These are phyloP conservation scores for Parazoanthus darwini DNA, from an alignment of 92 coral and sea anemone genomes.

Conservation along the genomic window DNA sequence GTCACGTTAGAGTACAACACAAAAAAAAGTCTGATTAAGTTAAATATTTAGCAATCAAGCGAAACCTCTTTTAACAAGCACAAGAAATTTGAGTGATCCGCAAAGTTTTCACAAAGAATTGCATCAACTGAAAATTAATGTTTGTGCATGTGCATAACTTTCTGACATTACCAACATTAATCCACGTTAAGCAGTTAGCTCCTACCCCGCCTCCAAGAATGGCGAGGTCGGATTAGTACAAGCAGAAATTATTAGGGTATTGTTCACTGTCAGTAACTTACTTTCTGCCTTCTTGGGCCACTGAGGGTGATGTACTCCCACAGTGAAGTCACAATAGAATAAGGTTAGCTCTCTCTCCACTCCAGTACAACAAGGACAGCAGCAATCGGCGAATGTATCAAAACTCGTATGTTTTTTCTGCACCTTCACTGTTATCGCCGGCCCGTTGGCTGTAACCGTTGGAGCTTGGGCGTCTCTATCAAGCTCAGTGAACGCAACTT, in stretches of 20 bases:
- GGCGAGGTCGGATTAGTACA: no score
- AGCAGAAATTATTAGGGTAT: background rate
- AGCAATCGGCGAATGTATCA: background rate
- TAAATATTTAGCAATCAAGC: no score
- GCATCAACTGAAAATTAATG: no score
- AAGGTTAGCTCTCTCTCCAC: slow-evolving; percentile 17
- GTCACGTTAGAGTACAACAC: no score
- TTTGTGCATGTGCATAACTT: no score
- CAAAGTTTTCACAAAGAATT: no score
- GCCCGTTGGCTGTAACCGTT: slow-evolving; percentile 34
- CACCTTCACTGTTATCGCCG: slow-evolving; percentile 41
- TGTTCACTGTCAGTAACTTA: background rate
- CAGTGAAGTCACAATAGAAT: slow-evolving; percentile 43
- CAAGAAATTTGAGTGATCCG: no score
- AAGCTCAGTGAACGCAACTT: background rate
- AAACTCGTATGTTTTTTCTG: background rate
- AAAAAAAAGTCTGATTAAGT: no score
- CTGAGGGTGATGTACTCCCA: slow-evolving; percentile 42
- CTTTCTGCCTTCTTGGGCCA: slow-evolving; percentile 45
- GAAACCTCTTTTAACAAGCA: no score
- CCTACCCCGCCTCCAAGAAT: no score
- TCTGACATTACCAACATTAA: no score
- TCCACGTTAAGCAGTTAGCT: no score
- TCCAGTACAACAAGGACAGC: slow-evolving; percentile 7
- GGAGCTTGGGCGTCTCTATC: background rate